Base-by-base conservation (phyloP, 1,140 invertebrate genomes). In the Parapsyche elsis region DNA sequence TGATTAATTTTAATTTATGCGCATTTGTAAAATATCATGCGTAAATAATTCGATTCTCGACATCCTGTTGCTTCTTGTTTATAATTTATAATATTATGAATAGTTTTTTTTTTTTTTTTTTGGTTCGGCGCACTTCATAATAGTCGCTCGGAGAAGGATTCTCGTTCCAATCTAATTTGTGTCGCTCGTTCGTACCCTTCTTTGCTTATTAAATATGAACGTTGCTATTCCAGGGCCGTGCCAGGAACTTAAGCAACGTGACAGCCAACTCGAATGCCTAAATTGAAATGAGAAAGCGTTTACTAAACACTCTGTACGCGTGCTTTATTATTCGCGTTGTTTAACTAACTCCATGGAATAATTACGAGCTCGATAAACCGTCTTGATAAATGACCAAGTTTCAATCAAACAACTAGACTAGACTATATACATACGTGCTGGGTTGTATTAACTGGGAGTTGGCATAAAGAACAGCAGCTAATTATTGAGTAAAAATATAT, bases 121-220 rank as follows among this genome's bases (percentile, higher is more conserved):
- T 53, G 2, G 10, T 4, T 53, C 16, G 10, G 12, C 5, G 5
- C 5, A 46, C 49, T 14, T 53, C 49, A 53, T 53, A 16, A 53
- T 53, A 53, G n/a, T n/a, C n/a, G n/a, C n/a, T n/a, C n/a, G n/a
- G 10, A 53, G 16, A 12, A 16, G 21, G 21, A 61, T 61, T 9
- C 21, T 21, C 59, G 59, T 61, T 21, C 21, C 14, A 2, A 23
- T 61, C 59, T 61, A 61, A 61, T 61, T 21, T 23, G 21, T 61
- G 59, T 61, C 59, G 2, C n/a, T 23, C 5, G 38, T 16, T 74
- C 59, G 23, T 46, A 5, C 70, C 49, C 26, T 71, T 74, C 75
- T 78, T 12, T 16, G n/a, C 46, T 71, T 81, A 79, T 81, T 80
- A 81, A 81, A 77, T 79, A 71, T 79, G 81, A 81, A 81, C 59